A percentile compares a stretch with the other conserved stretches of the same genome.
Evolutionary conservation across 2,797 vertebrate genomes (phyloP).

Genomic region (Enteromius unitaeniatus): DNA sequence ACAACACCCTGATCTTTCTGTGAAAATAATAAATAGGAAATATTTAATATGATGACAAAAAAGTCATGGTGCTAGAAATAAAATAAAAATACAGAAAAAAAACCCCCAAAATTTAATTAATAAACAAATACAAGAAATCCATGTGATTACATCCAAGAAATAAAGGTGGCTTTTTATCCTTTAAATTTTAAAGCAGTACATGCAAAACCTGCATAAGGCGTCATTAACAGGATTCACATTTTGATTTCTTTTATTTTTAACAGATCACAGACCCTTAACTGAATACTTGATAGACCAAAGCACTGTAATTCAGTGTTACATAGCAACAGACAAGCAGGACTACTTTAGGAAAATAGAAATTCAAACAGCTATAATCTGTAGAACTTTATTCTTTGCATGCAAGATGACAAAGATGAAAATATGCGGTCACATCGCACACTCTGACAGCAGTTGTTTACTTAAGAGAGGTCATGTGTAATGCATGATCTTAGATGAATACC

Average conservation of each 20-base stretch:
- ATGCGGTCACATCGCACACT: conserved; percentile 32
- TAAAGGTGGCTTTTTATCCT: background rate
- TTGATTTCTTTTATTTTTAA: conserved; percentile 37
- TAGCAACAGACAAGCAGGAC: conserved; percentile 25
- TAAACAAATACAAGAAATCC: background rate
- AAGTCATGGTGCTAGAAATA: background rate
- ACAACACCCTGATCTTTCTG: background rate
- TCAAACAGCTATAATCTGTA: conserved; percentile 27
- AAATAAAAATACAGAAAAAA: background rate
- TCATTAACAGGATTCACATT: background rate
- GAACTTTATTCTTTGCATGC: conserved; percentile 21
- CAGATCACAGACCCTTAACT: conserved; percentile 4
- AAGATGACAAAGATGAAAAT: conserved; percentile 31
- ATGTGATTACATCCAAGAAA: background rate
- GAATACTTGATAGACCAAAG: conserved; percentile 7
- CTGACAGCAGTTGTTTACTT: conserved; percentile 36
- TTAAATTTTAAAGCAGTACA: background rate
- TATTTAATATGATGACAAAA: background rate
- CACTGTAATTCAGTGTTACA: conserved; percentile 36
- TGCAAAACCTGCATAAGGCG: background rate
- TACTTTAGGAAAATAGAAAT: conserved; percentile 36
- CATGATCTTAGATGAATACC: conserved; percentile 15
- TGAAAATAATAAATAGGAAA: background rate
- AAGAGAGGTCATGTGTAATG: conserved; percentile 26
- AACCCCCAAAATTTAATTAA: background rate